These are phyloP conservation scores for Philereme vetulata DNA, from an alignment of 2,888 invertebrate genomes.

Conservation along the genomic window DNA sequence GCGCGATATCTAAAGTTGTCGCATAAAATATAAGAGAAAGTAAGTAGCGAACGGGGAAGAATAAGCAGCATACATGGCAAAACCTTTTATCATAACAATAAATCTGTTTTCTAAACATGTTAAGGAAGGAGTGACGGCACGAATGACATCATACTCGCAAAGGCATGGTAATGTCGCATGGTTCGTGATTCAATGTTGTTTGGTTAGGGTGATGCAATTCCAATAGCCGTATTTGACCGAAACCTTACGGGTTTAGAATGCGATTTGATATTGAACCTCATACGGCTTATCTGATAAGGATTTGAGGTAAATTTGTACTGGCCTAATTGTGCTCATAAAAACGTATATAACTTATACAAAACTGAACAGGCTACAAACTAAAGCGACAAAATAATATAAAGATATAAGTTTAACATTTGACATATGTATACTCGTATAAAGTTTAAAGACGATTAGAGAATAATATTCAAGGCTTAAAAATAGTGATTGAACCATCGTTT, in stretches of 20 bases:
- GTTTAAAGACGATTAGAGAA: not conserved
- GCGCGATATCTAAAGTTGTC: conserved; percentile 18
- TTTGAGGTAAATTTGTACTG: no score
- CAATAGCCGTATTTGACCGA: conserved; percentile 17
- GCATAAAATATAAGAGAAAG: conserved; percentile 31
- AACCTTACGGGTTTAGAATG: conserved; percentile 27
- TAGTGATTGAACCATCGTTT: not conserved
- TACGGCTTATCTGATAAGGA: no score
- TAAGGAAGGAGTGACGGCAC: conserved; percentile 42
- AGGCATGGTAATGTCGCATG: conserved; percentile 34
- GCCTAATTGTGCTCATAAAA: no score
- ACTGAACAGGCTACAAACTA: no score
- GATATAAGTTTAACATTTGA: no score
- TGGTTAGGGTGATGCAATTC: conserved; percentile 43
- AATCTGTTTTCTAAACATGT: conserved; percentile 23
- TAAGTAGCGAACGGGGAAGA: conserved; percentile 24
- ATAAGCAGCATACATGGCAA: conserved; percentile 18
- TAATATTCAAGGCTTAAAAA: not conserved
- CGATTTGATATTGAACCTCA: conserved; percentile 11
- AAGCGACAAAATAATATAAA: no score
- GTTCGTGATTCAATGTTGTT: conserved; percentile 41
- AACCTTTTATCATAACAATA: conserved; percentile 3
- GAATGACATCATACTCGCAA: conserved; percentile 51
- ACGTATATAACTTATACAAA: no score
- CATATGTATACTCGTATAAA: no score